A percentile compares a stretch with the other conserved stretches of the same genome.
Conservation (phyloP, 2,888 invertebrate species). For the Nephrotoma flavescens region DNA sequence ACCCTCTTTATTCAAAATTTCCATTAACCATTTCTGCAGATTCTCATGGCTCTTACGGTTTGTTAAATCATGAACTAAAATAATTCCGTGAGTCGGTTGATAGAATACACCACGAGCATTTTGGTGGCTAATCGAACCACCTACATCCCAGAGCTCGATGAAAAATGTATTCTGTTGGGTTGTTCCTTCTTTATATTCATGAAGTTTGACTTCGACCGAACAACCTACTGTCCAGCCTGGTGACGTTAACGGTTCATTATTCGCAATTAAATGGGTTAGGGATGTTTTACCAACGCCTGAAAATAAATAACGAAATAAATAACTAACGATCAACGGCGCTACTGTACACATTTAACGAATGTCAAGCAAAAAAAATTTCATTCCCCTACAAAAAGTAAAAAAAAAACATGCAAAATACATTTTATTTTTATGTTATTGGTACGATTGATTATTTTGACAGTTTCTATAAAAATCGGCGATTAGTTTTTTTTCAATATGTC, state of each 20-base stretch:
- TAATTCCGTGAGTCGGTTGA: conserved; percentile 86
- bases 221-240: conserved; percentile 96
- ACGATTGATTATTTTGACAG: neutral
- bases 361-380: neutral
- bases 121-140: conserved; percentile 84
- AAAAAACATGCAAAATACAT: neutral
- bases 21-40: conserved; percentile 82
- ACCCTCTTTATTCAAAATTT: conserved; percentile 66
- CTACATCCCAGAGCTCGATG: conserved; percentile 94
- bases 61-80: conserved; percentile 91
- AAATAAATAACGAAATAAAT: no score
- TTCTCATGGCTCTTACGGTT: conserved; percentile 93
- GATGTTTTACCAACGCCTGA: conserved; percentile 95
- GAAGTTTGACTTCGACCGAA: conserved; percentile 87
- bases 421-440: neutral
- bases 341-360: neutral
- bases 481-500: neutral
- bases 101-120: conserved; percentile 92
- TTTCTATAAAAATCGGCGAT: neutral
- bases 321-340: neutral
- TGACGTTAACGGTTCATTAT: conserved; percentile 68
- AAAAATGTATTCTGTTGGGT: conserved; percentile 82
- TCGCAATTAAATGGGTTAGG: conserved; percentile 78
- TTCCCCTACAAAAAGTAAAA: neutral
- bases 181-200: conserved; percentile 89